Conservation (phyloP, 2,888 invertebrate species). For the Temnothorax unifasciatus region DNA sequence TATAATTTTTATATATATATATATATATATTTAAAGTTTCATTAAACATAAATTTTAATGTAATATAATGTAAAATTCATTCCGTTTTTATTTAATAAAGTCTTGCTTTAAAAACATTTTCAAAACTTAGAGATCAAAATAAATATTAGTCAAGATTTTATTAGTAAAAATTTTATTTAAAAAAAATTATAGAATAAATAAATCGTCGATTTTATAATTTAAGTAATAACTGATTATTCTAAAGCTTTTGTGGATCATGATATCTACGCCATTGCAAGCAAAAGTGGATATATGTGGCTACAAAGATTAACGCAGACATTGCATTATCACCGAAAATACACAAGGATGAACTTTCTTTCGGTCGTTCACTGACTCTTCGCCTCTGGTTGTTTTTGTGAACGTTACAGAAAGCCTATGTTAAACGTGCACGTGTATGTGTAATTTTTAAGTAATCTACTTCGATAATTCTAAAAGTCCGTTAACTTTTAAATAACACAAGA, state of each 20-base stretch:
- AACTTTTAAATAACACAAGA: neutral
- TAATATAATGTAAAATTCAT: neutral
- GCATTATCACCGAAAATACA: conserved; percentile 74
- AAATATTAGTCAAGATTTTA: neutral
- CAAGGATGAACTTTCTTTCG: conserved; percentile 66
- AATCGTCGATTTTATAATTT: neutral
- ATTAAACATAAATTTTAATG: too few species aligned
- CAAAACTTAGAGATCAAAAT: neutral
- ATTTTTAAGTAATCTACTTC: neutral
- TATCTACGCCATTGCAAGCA: conserved; percentile 46
- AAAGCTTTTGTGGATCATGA: neutral
- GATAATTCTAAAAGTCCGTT: conserved; percentile 2
- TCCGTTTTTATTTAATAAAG: neutral
- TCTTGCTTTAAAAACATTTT: neutral
- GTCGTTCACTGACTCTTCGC: conserved; percentile 63
- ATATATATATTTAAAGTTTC: too few species aligned
- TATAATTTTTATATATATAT: too few species aligned
- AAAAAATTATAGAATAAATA: conserved; percentile 11
- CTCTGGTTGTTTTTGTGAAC: conserved; percentile 39
- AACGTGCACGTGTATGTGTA: neutral
- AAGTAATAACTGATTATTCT: neutral
- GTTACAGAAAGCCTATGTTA: neutral
- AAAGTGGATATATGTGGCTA: conserved; percentile 5
- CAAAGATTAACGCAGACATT: conserved; percentile 70
- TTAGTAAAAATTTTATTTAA: neutral